These are phyloP conservation scores for Thymelicus sylvestris DNA, from an alignment of 2,888 invertebrate species.

Conservation along the genomic window DNA sequence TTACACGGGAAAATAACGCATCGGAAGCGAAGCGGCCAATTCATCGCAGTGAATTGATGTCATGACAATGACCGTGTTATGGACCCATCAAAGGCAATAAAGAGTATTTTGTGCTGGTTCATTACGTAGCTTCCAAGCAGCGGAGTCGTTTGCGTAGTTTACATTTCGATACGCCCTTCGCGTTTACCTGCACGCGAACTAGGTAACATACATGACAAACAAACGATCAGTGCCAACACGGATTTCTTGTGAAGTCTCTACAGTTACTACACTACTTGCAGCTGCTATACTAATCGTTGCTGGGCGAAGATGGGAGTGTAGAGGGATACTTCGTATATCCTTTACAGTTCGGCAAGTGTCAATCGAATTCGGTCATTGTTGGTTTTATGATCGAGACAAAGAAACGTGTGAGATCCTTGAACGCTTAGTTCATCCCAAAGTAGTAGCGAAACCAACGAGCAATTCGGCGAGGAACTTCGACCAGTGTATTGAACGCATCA, in stretches of 20 bases:
- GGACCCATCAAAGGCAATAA: constrained; percentile 56
- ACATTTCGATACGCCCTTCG: constrained; percentile 30
- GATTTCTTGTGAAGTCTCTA: constrained; percentile 10
- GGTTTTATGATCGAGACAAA: no score
- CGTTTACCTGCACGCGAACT: constrained; percentile 30
- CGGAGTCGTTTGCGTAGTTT: constrained; percentile 26
- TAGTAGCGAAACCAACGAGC: no score
- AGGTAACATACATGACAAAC: constrained; percentile 11
- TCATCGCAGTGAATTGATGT: constrained; percentile 62
- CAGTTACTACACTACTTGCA: background rate
- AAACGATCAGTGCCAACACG: background rate
- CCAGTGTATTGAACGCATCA: background rate
- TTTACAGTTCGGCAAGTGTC: no score
- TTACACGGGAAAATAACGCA: constrained; percentile 52
- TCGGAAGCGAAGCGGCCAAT: constrained; percentile 54
- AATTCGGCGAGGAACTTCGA: no score
- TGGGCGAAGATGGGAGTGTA: background rate
- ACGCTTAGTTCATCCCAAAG: no score
- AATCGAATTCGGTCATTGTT: no score
- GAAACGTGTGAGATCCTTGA: no score
- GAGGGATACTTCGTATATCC: background rate
- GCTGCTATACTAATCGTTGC: background rate
- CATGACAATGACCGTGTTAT: constrained; percentile 63
- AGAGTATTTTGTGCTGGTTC: constrained; percentile 46
- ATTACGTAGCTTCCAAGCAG: constrained; percentile 38